These are phyloP conservation scores for Bombus waltoni DNA, from an alignment of 1,140 invertebrate species.

Conservation along the genomic window DNA sequence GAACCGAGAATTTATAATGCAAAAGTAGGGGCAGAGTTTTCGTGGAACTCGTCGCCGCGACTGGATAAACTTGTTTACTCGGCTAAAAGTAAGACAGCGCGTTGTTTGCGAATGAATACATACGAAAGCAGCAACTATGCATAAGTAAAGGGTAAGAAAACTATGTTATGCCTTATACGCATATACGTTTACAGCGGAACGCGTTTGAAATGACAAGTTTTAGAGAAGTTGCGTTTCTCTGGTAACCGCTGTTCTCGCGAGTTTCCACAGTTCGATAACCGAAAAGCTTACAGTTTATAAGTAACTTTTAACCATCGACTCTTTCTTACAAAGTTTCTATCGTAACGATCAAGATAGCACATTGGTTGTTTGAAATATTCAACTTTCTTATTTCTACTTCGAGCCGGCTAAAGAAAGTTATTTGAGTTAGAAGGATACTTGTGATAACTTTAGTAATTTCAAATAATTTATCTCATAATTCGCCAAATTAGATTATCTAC, in stretches of 20 bases:
- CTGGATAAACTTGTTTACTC: conserved; percentile 51
- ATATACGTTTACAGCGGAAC: neutral
- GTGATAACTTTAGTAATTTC: neutral
- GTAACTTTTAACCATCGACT: neutral
- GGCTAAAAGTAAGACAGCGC: conserved; percentile 42
- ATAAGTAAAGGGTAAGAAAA: conserved; percentile 40
- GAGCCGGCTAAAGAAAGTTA: neutral
- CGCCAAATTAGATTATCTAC: neutral
- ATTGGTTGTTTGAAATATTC: neutral
- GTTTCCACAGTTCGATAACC: neutral
- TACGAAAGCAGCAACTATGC: conserved; percentile 37
- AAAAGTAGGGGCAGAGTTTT: conserved; percentile 42
- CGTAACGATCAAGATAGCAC: neutral
- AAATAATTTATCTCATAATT: neutral
- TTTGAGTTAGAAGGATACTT: neutral
- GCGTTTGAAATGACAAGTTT: neutral
- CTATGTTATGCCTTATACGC: conserved; percentile 7
- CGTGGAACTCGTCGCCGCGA: conserved; percentile 33
- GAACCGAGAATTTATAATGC: conserved; percentile 36
- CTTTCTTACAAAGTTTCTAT: too few species aligned
- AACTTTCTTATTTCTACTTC: neutral
- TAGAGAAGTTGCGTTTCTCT: conserved; percentile 6
- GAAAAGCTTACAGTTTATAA: too few species aligned
- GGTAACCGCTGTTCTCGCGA: neutral
- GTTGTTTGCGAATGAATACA: conserved; percentile 53